Evolutionary conservation across 2,113 vertebrate species (phyloP), one percentile per base, ranked within the genome.

Genomic region (Columba livia): DNA sequence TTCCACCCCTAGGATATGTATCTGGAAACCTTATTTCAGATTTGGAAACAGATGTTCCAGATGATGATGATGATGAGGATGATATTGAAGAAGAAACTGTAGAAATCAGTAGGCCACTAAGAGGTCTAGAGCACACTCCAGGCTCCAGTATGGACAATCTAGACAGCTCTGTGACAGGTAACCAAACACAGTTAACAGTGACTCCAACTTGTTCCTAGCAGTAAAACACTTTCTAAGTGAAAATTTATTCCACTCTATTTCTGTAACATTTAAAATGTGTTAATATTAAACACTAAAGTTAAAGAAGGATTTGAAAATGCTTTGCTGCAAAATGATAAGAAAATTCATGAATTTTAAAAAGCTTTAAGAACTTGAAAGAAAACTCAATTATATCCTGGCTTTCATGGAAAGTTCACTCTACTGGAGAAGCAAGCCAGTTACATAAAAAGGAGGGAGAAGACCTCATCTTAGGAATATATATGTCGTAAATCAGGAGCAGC

Each of bases 131-230:
- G 90, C 99, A 99, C 97, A 99, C 99, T 50, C 99, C 99, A 12
- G 99, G 99, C 75, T 99, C 99, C 89, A 99, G 99, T 96, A 99
- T 99, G 98, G 99, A 99, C 98, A 99, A 99, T 98, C 97, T 99
- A 93, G 99, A 99, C 97, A 99, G 99, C 98, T 99, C 99, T 91
- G 97, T 99, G 96, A 99, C 99, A 98, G 99, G 99, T 99, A 96
- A 98, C 69, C 10, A 42, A 81, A 93, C 38, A 13, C 66, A 71
- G 61, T 85, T 64, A 87, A 94, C 71, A 90, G n/a, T 64, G 93
- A 94, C 93, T 84, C 64, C 79, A 91, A 2, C 79, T 86, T 94
- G 88, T 89, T 97, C 91, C 74, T 92, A 40, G 81, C 72, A 83
- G 72, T 92, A 78, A 96, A 95, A 95, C 81, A 54, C 65, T 92